phyloP scores from a whole-genome alignment of 2,113 vertebrate genomes.

The Laticauda colubrina region DNA sequence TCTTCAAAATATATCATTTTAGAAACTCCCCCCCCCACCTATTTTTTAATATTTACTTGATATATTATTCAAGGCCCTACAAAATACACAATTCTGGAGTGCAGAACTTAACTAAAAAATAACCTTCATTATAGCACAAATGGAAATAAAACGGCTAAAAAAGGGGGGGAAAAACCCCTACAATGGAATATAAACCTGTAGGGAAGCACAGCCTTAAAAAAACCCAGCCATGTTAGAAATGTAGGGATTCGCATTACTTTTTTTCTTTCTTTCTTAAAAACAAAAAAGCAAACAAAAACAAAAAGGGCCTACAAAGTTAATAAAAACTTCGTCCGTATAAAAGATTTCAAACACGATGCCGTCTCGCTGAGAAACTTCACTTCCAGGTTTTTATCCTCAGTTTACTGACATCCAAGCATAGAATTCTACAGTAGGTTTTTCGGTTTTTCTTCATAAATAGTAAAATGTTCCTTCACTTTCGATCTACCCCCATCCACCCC shows the following conservation, averaged over 20 bases:
- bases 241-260: slow-evolving; percentile 65
- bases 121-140: slow-evolving; percentile 81
- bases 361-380: slow-evolving; percentile 65
- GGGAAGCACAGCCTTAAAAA: slow-evolving; percentile 54
- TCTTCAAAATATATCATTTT: slow-evolving; percentile 72
- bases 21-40: slow-evolving; percentile 72
- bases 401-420: slow-evolving; percentile 55
- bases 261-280: slow-evolving; percentile 15
- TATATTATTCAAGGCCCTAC: slow-evolving; percentile 79
- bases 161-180: slow-evolving; percentile 17
- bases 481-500: neutral
- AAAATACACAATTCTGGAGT: slow-evolving; percentile 82
- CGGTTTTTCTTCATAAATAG: slow-evolving; percentile 86
- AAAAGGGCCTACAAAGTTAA: slow-evolving; percentile 68
- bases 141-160: slow-evolving; percentile 67
- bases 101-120: slow-evolving; percentile 79
- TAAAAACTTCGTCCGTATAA: slow-evolving; percentile 77
- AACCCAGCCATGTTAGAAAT: slow-evolving; percentile 71
- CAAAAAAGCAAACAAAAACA: slow-evolving; percentile 35
- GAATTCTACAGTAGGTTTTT: slow-evolving; percentile 48
- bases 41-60: slow-evolving; percentile 74
- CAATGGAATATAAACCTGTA: slow-evolving; percentile 56
- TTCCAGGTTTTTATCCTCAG: slow-evolving; percentile 38
- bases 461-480: slow-evolving; percentile 82
- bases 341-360: slow-evolving; percentile 62